Evolutionary conservation across 2,888 invertebrate species (phyloP), one percentile per base, ranked within the genome.

Genomic region (Acanthosepion lycidas): DNA sequence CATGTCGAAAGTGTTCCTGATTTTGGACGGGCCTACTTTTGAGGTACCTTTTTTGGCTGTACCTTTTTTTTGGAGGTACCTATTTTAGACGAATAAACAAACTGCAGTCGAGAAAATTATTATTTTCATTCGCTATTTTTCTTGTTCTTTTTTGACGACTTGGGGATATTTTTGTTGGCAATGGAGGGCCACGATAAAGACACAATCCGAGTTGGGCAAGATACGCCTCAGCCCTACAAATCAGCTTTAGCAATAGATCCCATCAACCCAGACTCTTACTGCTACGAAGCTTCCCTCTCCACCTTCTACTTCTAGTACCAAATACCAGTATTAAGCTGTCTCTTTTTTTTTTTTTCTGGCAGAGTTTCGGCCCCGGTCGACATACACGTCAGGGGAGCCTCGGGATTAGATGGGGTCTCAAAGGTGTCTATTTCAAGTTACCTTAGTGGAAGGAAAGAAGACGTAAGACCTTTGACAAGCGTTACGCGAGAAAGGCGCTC

Each of bases 381-480:
- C 78, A 78, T 78, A 15, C 78, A 78, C 78, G 78, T n/a, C 78
- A 78, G n/a, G 78, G n/a, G n/a, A 78, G 78, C n/a, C n/a, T n/a
- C 78, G n/a, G 78, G 78, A 78, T 78, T 78, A n/a, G n/a, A n/a
- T 33, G 78, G n/a, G n/a, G 78, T 78, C 78, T 78, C 78, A 78
- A 18, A 78, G 78, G 78, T 78, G 78, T 78, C 78, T 78, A 78
- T 78, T 78, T 78, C 78, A 78, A 78, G 78, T 78, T 78, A 78
- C 78, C 78, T 78, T 33, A 78, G 78, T 78, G 12, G n/a, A 33
- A 78, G 78, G n/a, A 78, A 78, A 78, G n/a, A 12, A 78, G 78
- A 78, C 78, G 78, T 78, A 78, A 78, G 78, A 78, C n/a, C 78
- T 33, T 78, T 78, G 78, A 78, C 78, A 78, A 78, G n/a, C 78